A percentile compares a stretch with the other conserved stretches of the same genome.
phyloP scores from a whole-genome alignment of 2,797 vertebrate genomes.

The Myoxocephalus aenaeus region DNA sequence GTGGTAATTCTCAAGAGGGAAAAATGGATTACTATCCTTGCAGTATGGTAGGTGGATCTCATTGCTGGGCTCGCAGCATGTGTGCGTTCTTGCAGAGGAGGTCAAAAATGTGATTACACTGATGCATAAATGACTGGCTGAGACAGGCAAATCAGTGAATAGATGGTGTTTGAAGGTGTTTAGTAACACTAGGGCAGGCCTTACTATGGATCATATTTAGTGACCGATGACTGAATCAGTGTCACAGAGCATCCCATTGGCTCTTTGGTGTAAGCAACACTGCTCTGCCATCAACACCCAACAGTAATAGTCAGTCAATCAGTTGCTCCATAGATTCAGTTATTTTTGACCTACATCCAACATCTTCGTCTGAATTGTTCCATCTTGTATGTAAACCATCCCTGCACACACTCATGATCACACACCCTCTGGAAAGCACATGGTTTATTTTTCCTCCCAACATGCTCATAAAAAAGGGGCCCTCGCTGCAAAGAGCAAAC shows the following conservation, averaged over 20 bases:
- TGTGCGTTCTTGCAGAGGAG: constrained; percentile 47
- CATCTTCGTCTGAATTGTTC: constrained; percentile 13
- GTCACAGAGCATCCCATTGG: constrained; percentile 20
- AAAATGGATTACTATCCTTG: constrained; percentile 45
- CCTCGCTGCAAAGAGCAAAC: constrained; percentile 32
- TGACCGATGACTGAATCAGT: constrained; percentile 24
- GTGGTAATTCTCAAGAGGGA: constrained; percentile 37
- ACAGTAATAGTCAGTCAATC: constrained; percentile 16
- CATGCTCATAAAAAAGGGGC: constrained; percentile 3
- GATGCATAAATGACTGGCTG: constrained; percentile 34
- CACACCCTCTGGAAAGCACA: constrained; percentile 34
- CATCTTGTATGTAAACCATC: constrained; percentile 18
- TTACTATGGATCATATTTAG: constrained; percentile 36
- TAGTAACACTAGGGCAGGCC: constrained; percentile 22
- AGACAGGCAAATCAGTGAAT: constrained; percentile 31
- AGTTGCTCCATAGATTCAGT: constrained; percentile 9
- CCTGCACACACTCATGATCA: constrained; percentile 18
- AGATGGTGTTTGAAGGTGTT: constrained; percentile 37
- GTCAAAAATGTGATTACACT: constrained; percentile 60
- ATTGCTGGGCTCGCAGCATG: constrained; percentile 15
- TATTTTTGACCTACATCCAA: constrained; percentile 27
- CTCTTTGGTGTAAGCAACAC: constrained; percentile 34
- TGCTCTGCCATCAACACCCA: constrained; percentile 42
- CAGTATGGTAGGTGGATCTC: constrained; percentile 37
- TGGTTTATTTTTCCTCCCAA: constrained; percentile 51